A percentile compares a stretch with the other conserved stretches of the same genome.
Evolutionary conservation across 2,113 vertebrate genomes (phyloP).

Genomic region (Phyllostomus hastatus): DNA sequence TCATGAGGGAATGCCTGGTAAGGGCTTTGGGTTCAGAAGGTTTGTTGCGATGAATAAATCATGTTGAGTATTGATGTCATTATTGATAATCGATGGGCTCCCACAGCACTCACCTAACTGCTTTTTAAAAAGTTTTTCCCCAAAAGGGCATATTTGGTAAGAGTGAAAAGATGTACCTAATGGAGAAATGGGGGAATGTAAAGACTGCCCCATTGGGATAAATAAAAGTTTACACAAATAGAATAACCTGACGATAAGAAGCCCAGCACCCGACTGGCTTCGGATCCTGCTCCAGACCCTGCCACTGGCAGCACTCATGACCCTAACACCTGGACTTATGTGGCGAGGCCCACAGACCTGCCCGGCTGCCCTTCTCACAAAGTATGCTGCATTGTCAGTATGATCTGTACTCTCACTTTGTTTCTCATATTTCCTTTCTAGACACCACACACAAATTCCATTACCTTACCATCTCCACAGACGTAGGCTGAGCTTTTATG

Average conservation of each 20-base stretch:
- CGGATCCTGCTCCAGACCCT: background rate
- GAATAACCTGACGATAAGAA: background rate
- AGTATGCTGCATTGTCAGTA: accelerated
- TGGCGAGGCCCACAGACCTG: accelerated
- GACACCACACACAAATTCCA: accelerated
- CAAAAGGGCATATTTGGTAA: background rate
- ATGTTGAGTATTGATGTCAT: no score
- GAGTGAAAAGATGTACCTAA: background rate
- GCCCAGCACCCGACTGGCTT: background rate
- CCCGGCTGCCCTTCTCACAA: background rate
- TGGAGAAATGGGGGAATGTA: background rate
- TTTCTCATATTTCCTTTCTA: background rate
- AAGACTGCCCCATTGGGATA: background rate
- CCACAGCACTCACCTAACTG: background rate
- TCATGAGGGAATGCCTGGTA: accelerated
- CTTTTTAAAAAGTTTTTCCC: background rate
- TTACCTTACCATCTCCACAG: no score
- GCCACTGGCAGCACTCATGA: background rate
- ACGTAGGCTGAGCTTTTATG: background rate
- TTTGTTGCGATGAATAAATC: background rate
- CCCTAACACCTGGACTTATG: accelerated
- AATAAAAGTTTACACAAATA: background rate
- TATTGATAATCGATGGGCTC: background rate
- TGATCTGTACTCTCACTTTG: no score
- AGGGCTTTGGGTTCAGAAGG: background rate